A percentile compares a stretch with the other conserved stretches of the same genome.
Conservation (phyloP, 1,140 invertebrate genomes). For the Carcinoscorpius rotundicauda region DNA sequence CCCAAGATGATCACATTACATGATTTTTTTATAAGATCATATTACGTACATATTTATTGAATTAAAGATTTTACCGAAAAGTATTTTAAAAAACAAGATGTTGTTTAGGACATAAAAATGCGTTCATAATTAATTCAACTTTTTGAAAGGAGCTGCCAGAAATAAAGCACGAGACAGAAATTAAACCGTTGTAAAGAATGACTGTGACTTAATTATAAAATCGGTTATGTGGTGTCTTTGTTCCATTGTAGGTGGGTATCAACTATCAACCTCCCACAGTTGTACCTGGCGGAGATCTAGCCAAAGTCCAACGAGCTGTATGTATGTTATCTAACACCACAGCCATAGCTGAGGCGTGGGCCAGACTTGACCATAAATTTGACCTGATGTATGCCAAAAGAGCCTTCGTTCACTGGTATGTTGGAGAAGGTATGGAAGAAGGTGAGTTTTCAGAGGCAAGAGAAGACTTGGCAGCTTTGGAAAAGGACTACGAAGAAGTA, state of each 20-base stretch:
- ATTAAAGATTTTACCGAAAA: too few species aligned
- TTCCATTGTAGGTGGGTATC: conserved; percentile 30
- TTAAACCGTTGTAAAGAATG: too few species aligned
- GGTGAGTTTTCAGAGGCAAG: conserved; percentile 73
- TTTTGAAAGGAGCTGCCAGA: too few species aligned
- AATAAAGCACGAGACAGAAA: too few species aligned
- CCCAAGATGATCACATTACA: too few species aligned
- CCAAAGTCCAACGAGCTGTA: conserved; percentile 39
- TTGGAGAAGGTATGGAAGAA: conserved; percentile 75
- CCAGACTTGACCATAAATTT: conserved; percentile 53
- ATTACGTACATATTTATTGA: too few species aligned
- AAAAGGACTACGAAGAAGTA: conserved; percentile 73
- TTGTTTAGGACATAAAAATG: too few species aligned
- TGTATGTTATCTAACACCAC: conserved; percentile 74
- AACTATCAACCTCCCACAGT: conserved; percentile 46
- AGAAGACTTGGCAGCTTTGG: conserved; percentile 71
- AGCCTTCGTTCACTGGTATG: conserved; percentile 75
- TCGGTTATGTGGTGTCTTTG: too few species aligned
- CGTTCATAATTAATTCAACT: too few species aligned
- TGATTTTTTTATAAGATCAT: too few species aligned
- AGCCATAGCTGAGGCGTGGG: conserved; percentile 54
- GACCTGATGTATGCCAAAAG: conserved; percentile 59
- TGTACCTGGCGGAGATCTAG: conserved; percentile 43
- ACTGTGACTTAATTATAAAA: too few species aligned
- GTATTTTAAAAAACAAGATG: too few species aligned